Evolutionary conservation across 2,888 invertebrate genomes (phyloP).

Genomic region (Cheilosia urbana): DNA sequence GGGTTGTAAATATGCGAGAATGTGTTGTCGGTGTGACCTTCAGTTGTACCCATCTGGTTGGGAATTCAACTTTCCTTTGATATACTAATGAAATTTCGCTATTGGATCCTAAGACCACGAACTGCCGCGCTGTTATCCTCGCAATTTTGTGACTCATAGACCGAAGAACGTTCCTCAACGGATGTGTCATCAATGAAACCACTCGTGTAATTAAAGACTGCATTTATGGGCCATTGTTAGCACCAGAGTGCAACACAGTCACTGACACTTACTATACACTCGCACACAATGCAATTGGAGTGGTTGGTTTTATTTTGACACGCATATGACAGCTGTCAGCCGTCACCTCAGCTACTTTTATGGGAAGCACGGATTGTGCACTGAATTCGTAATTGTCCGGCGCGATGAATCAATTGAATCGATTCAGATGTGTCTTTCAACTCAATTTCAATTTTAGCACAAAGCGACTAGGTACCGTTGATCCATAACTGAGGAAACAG

Average conservation of each 20-base stretch:
- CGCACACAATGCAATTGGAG: conserved; percentile 24
- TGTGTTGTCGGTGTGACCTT: background rate
- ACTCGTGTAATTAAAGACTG: conserved; percentile 36
- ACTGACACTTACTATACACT: too few species aligned
- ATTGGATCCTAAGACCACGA: conserved; percentile 3
- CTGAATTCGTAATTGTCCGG: conserved; percentile 52
- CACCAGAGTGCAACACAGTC: conserved; percentile 5
- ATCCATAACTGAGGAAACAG: conserved; percentile 39
- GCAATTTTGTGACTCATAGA: conserved; percentile 42
- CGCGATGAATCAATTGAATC: conserved; percentile 36
- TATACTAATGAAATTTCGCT: background rate
- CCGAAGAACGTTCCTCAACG: background rate
- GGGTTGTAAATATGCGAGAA: background rate
- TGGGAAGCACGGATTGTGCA: conserved; percentile 38
- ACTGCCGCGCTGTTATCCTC: background rate
- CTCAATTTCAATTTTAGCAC: conserved; percentile 4
- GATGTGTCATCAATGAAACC: conserved; percentile 37
- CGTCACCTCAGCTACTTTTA: conserved; percentile 41
- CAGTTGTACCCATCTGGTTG: background rate
- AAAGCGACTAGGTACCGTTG: conserved; percentile 31
- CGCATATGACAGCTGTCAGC: conserved; percentile 65
- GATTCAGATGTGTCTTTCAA: conserved; percentile 43
- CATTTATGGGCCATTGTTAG: conserved; percentile 50
- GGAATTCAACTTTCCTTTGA: background rate
- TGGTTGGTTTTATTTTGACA: conserved; percentile 62